Percentiles rank a stretch among this genome's conserved stretches.
Evolutionary conservation across 2,888 invertebrate species (phyloP).

Genomic region (Parnassius smintheus): DNA sequence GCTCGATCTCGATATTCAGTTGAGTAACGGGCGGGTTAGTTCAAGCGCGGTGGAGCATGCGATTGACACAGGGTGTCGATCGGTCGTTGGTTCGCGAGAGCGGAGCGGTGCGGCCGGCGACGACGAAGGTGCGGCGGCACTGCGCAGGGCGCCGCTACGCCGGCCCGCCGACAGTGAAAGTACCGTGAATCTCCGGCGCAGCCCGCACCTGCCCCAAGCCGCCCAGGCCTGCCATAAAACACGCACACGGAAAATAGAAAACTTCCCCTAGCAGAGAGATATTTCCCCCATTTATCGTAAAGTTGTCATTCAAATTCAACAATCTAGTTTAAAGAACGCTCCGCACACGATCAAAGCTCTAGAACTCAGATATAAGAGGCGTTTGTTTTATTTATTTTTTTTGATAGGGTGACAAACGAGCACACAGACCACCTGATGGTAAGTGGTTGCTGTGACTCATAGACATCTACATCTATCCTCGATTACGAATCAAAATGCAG

Average conservation of each 20-base stretch:
- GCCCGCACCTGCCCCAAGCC: conserved; percentile 43
- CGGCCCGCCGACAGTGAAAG: conserved; percentile 76
- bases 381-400: no score
- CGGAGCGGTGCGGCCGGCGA: conserved; percentile 56
- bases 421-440: no score
- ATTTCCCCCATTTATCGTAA: no score
- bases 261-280: background rate
- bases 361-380: background rate
- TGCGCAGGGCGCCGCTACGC: conserved; percentile 43
- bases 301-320: background rate
- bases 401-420: no score
- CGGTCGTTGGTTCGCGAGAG: conserved; percentile 45
- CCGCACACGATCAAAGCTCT: no score
- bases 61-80: conserved; percentile 58
- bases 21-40: conserved; percentile 54
- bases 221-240: conserved; percentile 6
- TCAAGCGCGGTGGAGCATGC: conserved; percentile 59
- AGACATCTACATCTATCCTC: no score
- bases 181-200: conserved; percentile 57
- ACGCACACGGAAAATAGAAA: background rate
- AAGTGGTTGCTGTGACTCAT: no score
- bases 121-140: conserved; percentile 50
- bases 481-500: no score
- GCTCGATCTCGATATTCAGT: conserved; percentile 59
- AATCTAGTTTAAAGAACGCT: background rate